A percentile compares a stretch with the other conserved stretches of the same genome.
These are phyloP conservation scores for Propithecus perrieri DNA, from an alignment of 2,797 vertebrate species.

Conservation along the genomic window DNA sequence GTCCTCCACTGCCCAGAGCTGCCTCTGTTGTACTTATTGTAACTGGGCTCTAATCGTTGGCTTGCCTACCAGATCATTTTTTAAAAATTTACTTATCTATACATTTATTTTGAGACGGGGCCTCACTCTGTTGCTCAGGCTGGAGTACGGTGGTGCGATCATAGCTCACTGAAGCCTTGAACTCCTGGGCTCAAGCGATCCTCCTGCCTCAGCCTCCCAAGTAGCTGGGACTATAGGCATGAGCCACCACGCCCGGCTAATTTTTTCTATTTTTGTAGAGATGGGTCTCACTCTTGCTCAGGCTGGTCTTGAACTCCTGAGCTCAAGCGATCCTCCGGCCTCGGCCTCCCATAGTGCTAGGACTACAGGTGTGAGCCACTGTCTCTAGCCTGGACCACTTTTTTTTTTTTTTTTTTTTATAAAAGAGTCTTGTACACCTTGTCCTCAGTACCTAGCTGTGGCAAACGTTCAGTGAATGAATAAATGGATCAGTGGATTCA, in stretches of 20 bases:
- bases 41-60: fast-evolving
- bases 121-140: background rate
- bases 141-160: fast-evolving
- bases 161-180: background rate
- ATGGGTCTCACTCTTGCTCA: background rate
- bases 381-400: background rate
- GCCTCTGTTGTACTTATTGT: background rate
- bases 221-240: background rate
- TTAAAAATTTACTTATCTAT: background rate
- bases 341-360: background rate
- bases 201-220: background rate
- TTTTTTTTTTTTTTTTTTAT: background rate
- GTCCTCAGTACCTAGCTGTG: background rate
- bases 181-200: background rate
- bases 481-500: background rate
- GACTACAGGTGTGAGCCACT: background rate
- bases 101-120: background rate
- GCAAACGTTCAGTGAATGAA: background rate
- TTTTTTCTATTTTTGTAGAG: background rate
- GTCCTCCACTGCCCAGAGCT: background rate
- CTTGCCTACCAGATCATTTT: background rate
- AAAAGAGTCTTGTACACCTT: background rate
- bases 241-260: fast-evolving
- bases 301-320: background rate
- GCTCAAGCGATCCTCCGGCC: background rate